These are phyloP conservation scores for Ischnus inquisitorius DNA, from an alignment of 2,888 invertebrate species.

Conservation along the genomic window DNA sequence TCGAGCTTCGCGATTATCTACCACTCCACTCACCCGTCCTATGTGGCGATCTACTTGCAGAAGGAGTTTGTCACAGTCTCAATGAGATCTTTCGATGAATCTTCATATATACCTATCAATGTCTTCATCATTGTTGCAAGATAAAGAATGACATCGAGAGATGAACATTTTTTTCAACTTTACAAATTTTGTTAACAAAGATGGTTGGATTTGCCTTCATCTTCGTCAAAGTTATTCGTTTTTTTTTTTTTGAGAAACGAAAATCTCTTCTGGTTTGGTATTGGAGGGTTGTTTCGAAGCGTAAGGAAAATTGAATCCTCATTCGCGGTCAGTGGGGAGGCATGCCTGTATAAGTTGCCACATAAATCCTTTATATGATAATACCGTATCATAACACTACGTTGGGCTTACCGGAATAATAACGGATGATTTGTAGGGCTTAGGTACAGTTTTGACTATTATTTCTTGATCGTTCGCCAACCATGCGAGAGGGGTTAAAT, in stretches of 20 bases:
- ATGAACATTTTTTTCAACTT: neutral
- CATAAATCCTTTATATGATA: constrained; percentile 33
- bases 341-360: constrained; percentile 34
- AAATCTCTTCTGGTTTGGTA: neutral
- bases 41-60: neutral
- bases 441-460: constrained; percentile 17
- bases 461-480: constrained; percentile 26
- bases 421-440: constrained; percentile 16
- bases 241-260: neutral
- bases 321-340: neutral
- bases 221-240: neutral
- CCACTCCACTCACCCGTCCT: neutral
- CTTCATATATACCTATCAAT: constrained; percentile 5
- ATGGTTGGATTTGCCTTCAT: neutral
- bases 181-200: neutral
- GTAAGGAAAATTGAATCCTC: neutral
- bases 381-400: constrained; percentile 5
- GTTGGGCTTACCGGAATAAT: constrained; percentile 22
- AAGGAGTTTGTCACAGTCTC: constrained; percentile 7
- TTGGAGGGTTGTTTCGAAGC: neutral
- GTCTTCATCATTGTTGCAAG: neutral
- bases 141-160: neutral
- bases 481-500: constrained; percentile 31
- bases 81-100: constrained; percentile 3
- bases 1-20: constrained; percentile 21